Evolutionary conservation across 2,113 vertebrate species (phyloP), one percentile per base, ranked within the genome.

Genomic region (Chitala chitala): DNA sequence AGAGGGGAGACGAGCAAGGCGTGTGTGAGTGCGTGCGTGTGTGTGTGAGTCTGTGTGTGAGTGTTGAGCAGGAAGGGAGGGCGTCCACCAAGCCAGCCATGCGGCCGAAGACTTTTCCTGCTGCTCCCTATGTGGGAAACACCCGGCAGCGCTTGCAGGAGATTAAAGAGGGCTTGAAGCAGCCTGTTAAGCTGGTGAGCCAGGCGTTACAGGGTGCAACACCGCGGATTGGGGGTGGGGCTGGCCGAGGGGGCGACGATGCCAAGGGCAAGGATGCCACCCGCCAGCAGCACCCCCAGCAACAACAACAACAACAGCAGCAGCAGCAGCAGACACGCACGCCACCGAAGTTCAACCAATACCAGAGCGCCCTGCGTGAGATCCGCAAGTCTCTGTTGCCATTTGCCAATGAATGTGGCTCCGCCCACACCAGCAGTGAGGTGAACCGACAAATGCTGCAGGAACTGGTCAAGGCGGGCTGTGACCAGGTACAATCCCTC

Each of bases 21-120:
- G 61, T 22, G 74, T 77, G 65, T 71, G 72, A 40, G 51, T 15
- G 53, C 59, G 54, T 31, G 61, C 20, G 71, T 44, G 42, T 64
- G 75, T 79, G 59, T 80, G 73, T 82, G 22, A 44, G 13, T 48
- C 29, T 44, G 36, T n/a, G 40, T 46, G 44, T 46, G 50, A 58
- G 22, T 55, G 46, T 51, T 40, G 58, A 20, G 70, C 69, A 61
- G 73, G n/a, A 48, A 44, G n/a, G 69, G 65, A 80, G 82, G 83
- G 85, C 56, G 88, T 83, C 87, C 46, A n/a, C n/a, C n/a, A n/a
- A n/a, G n/a, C n/a, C 17, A 84, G 89, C 89, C 87, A 99, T 99
- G 96, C 96, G 97, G 92, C 97, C 97, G 84, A 99, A 99, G 93
- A 99, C 97, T 76, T 99, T 99, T 83, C 97, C 97, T 61, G 93